Evolutionary conservation across 2,113 vertebrate species (phyloP), one percentile per base, ranked within the genome.

Genomic region (Microtus oregoni): DNA sequence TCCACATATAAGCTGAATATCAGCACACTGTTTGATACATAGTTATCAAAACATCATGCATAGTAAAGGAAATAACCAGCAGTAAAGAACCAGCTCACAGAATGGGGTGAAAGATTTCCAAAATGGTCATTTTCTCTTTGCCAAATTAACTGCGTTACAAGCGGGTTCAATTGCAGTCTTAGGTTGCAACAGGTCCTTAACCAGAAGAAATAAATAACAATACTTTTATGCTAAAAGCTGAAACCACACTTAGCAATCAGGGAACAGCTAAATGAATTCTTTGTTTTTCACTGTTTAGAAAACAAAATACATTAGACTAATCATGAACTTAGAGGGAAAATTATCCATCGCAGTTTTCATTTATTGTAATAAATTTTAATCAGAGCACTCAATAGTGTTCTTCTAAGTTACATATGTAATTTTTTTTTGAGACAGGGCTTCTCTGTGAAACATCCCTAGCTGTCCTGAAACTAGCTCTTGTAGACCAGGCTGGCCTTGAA

Each of bases 281-380:
- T 95, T 32, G 17, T 61, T 86, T 89, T 68, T 38, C n/a, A 47
- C 44, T 91, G n/a, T 89, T 86, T 86, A 30, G 73, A 47, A 94
- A 92, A 91, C 61, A 94, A 92, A 97, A 65, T 86, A 78, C 1
- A 32, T 91, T 75, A 93, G 19, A 61, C 9, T 90, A 47, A 58
- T 91, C 75, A 73, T 52, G 26, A 65, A 55, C 61, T 83, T 82
- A 52, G 20, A 68, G 75, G 47, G 24, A 9, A 61, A 81, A 78
- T 70, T 13, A 55, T 52, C 14, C n/a, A 63, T 47, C 67, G 11
- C 19, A 73, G 61, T 82, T 89, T 61, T 10, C 50, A 68, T 86
- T 82, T 70, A 55, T 68, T 83, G 68, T 55, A 91, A 89, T 94
- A 82, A 35, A 92, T 79, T 63, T 92, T 90, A 50, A 87, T 12